Conservation (phyloP, 2,113 vertebrate species). For the Tricholaema leucomelas region DNA sequence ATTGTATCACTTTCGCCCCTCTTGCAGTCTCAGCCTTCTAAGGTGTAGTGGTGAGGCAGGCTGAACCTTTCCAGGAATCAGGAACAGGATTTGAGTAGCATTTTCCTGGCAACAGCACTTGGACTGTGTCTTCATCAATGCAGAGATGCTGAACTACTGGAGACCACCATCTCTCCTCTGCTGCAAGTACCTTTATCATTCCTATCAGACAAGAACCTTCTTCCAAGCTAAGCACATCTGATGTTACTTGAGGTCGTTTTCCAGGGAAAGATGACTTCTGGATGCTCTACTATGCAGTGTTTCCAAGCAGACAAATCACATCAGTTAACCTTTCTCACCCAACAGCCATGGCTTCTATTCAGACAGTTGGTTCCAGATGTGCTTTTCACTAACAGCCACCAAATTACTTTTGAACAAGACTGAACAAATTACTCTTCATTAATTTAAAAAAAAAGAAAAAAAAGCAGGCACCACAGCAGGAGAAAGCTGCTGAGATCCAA, state of each 20-base stretch:
- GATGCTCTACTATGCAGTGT: not conserved
- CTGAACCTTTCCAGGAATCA: not conserved
- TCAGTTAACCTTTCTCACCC: not conserved
- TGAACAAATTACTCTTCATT: not conserved
- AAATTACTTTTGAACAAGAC: not conserved
- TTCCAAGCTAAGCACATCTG: not conserved
- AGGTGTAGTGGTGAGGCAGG: not conserved
- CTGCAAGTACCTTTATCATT: not conserved
- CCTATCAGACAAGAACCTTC: not conserved
- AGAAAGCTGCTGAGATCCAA: not conserved
- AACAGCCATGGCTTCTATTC: not conserved
- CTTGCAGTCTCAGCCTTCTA: not conserved
- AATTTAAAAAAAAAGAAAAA: not conserved
- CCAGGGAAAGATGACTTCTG: not conserved
- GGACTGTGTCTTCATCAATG: fast-evolving
- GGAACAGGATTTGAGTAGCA: fast-evolving
- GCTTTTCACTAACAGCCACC: not conserved
- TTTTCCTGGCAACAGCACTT: not conserved
- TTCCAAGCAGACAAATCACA: not conserved
- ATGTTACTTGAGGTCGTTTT: not conserved
- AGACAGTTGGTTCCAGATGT: not conserved
- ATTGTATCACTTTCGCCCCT: not conserved
- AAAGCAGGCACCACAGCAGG: not conserved
- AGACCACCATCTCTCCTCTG: not conserved
- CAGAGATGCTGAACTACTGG: not conserved